Evolutionary conservation across 2,888 invertebrate species (phyloP).

Genomic region (Zaprionus lineosus): DNA sequence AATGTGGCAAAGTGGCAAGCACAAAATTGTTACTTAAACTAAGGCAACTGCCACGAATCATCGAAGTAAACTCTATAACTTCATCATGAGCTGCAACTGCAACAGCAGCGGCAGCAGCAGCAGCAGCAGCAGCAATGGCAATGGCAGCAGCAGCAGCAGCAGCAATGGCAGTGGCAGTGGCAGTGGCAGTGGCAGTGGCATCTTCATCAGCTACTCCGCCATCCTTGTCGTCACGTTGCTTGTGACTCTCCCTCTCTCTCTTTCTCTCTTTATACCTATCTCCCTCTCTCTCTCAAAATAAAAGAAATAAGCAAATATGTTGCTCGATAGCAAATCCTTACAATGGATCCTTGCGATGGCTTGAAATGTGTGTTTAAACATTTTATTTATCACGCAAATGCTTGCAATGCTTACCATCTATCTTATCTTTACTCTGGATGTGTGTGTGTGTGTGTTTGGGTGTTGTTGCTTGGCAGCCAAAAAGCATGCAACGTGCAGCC

Average conservation of each 20-base stretch:
- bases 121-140: conserved; percentile 5
- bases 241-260: no score
- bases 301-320: conserved; percentile 27
- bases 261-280: no score
- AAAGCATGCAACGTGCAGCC: conserved; percentile 32
- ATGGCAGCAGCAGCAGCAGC: conserved; percentile 33
- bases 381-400: conserved; percentile 76
- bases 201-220: conserved; percentile 30
- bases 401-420: conserved; percentile 49
- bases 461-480: conserved; percentile 29
- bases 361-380: conserved; percentile 76
- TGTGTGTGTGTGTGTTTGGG: conserved; percentile 12
- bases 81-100: conserved; percentile 1
- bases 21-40: no score
- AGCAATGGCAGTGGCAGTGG: conserved; percentile 6
- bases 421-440: conserved; percentile 31
- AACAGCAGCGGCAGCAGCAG: conserved; percentile 37
- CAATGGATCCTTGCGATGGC: conserved; percentile 54
- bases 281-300: no score
- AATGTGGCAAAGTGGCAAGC: conserved; percentile 63
- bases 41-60: background rate
- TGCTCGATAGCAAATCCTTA: conserved; percentile 74
- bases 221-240: conserved; percentile 47
- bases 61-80: background rate
- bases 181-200: conserved; percentile 18